Percentiles rank a stretch among this genome's conserved stretches.
phyloP scores from a whole-genome alignment of 1,140 invertebrate species.

The Caenorhabditis brenneri region DNA sequence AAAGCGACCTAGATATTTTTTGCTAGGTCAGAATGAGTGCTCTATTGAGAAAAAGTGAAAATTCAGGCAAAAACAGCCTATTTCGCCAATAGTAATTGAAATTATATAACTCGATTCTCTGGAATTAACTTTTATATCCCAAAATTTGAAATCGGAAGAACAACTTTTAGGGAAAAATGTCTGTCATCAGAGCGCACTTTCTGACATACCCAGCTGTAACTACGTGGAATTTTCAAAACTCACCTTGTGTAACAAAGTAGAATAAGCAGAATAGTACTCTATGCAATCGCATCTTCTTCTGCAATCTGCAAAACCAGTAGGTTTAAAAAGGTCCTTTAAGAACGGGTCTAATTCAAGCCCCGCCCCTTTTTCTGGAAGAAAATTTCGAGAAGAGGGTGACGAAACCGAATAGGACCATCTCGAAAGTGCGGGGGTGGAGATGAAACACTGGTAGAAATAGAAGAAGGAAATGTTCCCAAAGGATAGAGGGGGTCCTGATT shows the following conservation, averaged over 20 bases:
- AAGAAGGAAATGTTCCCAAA: background rate
- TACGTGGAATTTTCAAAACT: background rate
- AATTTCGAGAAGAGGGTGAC: background rate
- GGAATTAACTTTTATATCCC: too few relatives aligned
- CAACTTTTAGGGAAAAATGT: too few relatives aligned
- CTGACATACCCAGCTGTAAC: too few relatives aligned
- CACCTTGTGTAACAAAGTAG: background rate
- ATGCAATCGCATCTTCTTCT: constrained; percentile 6
- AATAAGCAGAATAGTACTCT: background rate
- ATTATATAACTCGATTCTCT: too few relatives aligned
- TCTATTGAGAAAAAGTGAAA: too few relatives aligned
- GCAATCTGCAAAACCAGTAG: background rate
- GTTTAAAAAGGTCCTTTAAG: background rate
- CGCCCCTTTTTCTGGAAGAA: background rate
- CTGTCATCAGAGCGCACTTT: too few relatives aligned
- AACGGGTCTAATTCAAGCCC: background rate
- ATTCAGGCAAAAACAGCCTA: too few relatives aligned
- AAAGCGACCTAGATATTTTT: too few relatives aligned
- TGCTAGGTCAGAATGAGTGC: too few relatives aligned
- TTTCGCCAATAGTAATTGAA: too few relatives aligned
- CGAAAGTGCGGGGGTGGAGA: background rate
- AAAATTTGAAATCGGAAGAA: too few relatives aligned
- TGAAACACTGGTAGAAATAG: too few relatives aligned
- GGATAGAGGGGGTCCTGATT: background rate
- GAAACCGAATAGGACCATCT: background rate